Evolutionary conservation across 30 jellyfish, hydroid and myxozoan species (phyloP).

Genomic region (Aurelia aurita complex sp. Pacific): DNA sequence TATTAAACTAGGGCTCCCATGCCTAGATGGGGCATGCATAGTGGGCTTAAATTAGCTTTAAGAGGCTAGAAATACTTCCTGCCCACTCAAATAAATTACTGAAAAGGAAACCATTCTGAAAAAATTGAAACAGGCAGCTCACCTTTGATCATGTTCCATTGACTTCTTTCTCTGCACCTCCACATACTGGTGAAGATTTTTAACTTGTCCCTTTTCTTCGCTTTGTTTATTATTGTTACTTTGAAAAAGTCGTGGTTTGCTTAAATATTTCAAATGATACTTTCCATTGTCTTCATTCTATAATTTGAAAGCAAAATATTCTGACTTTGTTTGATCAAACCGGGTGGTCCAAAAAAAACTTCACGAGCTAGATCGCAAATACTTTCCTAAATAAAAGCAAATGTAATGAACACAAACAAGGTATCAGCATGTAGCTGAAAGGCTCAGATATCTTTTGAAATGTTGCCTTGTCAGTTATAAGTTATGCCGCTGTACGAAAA

Average conservation of each 20-base stretch:
- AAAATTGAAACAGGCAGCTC: neutral
- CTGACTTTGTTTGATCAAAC: neutral
- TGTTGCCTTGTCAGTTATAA: neutral
- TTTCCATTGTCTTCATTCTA: slow-evolving; percentile 33
- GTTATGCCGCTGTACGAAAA: neutral
- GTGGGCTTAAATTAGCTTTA: too few relatives aligned
- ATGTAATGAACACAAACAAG: too few relatives aligned
- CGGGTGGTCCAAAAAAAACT: too few relatives aligned
- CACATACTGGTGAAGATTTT: slow-evolving; percentile 22
- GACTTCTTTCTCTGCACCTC: slow-evolving; percentile 49
- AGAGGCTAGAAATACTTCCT: too few relatives aligned
- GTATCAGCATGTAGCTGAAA: too few relatives aligned
- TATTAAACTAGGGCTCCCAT: too few relatives aligned
- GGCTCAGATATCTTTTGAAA: neutral
- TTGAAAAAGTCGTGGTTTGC: slow-evolving; percentile 36
- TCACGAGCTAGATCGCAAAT: too few relatives aligned
- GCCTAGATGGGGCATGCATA: too few relatives aligned
- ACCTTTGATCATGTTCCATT: slow-evolving; percentile 38
- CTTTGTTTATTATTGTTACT: neutral
- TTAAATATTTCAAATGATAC: slow-evolving; percentile 39
- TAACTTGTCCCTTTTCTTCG: slow-evolving; percentile 9
- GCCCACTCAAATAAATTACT: too few relatives aligned
- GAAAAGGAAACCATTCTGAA: too few relatives aligned
- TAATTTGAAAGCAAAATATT: neutral
- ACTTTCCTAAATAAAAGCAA: too few relatives aligned